Evolutionary conservation across 30 jellyfish, hydroid and myxozoan genomes (phyloP).

Genomic region (Cassiopea xamachana): DNA sequence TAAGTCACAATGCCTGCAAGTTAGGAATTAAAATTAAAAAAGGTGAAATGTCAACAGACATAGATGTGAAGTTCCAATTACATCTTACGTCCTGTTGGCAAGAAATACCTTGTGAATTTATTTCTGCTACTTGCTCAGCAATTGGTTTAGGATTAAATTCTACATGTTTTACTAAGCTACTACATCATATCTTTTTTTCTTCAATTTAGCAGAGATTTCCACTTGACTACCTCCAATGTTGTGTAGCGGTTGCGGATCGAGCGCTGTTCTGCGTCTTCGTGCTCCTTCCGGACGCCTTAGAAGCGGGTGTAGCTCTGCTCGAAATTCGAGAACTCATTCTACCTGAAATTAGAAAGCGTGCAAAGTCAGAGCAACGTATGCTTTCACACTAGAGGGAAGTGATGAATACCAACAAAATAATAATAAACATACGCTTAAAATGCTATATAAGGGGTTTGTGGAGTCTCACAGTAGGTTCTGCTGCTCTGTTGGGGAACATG

Average conservation of each 20-base stretch:
- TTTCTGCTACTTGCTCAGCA: neutral
- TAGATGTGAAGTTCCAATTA: neutral
- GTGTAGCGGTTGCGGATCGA: conserved; percentile 64
- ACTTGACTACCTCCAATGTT: conserved; percentile 61
- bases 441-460: no score
- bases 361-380: no score
- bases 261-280: conserved; percentile 60
- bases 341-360: conserved; percentile 39
- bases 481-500: no score
- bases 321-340: conserved; percentile 78
- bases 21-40: no score
- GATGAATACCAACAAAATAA: no score
- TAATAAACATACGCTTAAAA: no score
- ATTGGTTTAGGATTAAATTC: neutral
- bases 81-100: neutral
- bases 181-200: neutral
- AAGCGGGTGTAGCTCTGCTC: conserved; percentile 66
- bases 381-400: no score
- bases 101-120: neutral
- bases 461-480: no score
- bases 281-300: conserved; percentile 72
- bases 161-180: neutral
- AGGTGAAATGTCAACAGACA: neutral
- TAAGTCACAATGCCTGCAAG: no score
- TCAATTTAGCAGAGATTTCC: neutral